Evolutionary conservation across 2,888 invertebrate genomes (phyloP).

Genomic region (Catocala fraxini): DNA sequence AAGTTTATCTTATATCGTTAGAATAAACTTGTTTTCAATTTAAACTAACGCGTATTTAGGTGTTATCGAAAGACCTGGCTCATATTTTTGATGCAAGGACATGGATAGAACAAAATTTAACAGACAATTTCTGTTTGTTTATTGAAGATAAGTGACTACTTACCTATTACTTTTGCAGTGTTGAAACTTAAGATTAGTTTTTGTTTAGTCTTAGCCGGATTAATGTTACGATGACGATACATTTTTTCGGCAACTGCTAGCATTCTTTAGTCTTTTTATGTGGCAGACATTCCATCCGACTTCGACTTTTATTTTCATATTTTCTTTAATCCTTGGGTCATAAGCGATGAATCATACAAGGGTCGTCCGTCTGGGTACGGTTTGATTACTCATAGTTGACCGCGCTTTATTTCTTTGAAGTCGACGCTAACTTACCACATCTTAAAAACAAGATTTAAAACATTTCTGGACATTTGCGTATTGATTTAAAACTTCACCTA

Average conservation of each 20-base stretch:
- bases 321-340: slow-evolving; percentile 39
- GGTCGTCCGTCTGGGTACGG: slow-evolving; percentile 52
- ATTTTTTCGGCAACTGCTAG: background rate
- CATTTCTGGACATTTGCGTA: no score
- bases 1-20: slow-evolving; percentile 41
- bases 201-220: background rate
- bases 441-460: background rate
- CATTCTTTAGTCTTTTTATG: slow-evolving; percentile 25
- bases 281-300: slow-evolving; percentile 31
- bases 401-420: slow-evolving; percentile 32
- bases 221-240: background rate
- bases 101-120: slow-evolving; percentile 6
- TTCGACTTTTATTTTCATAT: slow-evolving; percentile 41
- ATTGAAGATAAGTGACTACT: slow-evolving; percentile 1
- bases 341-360: slow-evolving; percentile 49
- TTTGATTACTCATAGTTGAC: slow-evolving; percentile 59
- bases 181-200: background rate
- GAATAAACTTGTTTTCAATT: slow-evolving; percentile 39
- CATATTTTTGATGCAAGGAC: background rate
- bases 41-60: slow-evolving; percentile 17
- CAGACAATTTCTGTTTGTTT: slow-evolving; percentile 2
- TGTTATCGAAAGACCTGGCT: slow-evolving; percentile 23
- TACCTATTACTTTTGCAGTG: background rate
- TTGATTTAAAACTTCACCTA: no score
- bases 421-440: background rate